These are phyloP conservation scores for Cantharis lateralis DNA, from an alignment of 2,888 invertebrate species.

Conservation along the genomic window DNA sequence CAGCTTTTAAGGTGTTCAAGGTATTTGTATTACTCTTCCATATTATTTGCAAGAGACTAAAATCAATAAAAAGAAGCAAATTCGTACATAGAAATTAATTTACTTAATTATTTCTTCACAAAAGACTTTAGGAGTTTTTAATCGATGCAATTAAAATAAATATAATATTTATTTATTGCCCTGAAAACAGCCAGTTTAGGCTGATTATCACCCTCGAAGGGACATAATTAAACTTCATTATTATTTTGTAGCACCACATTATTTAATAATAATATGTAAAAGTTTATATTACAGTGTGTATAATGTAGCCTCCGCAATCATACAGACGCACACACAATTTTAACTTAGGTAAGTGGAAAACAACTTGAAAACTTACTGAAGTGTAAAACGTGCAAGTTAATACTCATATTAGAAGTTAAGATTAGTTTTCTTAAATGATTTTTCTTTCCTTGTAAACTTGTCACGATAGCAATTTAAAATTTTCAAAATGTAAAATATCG, in stretches of 20 bases:
- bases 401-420: conserved; percentile 8
- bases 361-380: conserved; percentile 12
- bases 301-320: background rate
- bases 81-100: background rate
- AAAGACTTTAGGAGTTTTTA: background rate
- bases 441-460: conserved; percentile 1
- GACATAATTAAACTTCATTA: background rate
- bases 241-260: background rate
- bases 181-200: too few relatives aligned
- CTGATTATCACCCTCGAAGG: background rate
- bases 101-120: background rate
- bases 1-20: background rate
- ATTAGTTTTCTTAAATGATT: conserved; percentile 10
- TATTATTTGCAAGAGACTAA: background rate
- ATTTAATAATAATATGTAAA: background rate
- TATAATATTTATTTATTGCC: background rate
- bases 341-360: background rate
- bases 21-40: background rate
- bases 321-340: conserved; percentile 1
- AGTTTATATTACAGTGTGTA: background rate
- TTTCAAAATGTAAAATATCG: background rate
- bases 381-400: conserved; percentile 17
- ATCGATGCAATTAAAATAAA: background rate
- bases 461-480: background rate
- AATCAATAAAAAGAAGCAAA: background rate